Evolutionary conservation across 2,797 vertebrate genomes (phyloP).

Genomic region (Danio albolineatus): DNA sequence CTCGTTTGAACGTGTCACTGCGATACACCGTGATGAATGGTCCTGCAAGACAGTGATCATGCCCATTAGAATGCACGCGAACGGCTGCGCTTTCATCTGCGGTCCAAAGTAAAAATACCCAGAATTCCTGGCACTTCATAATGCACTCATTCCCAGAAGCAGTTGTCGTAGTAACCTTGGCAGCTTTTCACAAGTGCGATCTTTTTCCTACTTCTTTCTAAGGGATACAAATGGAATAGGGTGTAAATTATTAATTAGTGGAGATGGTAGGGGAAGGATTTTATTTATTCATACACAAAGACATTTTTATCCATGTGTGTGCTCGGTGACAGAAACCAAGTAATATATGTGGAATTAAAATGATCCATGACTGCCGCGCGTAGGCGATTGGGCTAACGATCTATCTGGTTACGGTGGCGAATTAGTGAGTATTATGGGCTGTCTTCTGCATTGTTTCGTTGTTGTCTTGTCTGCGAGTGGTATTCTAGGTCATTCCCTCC

Average conservation of each 20-base stretch:
- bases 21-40: conserved; percentile 25
- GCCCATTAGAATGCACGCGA: conserved; percentile 46
- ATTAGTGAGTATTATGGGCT: conserved; percentile 32
- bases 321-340: conserved; percentile 30
- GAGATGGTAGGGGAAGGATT: conserved; percentile 60
- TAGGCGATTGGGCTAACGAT: conserved; percentile 11
- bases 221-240: conserved; percentile 67
- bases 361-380: conserved; percentile 1
- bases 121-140: conserved; percentile 66
- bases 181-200: conserved; percentile 68
- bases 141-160: conserved; percentile 68
- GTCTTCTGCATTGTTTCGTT: conserved; percentile 57
- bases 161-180: conserved; percentile 71
- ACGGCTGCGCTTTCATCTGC: conserved; percentile 63
- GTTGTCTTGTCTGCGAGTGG: conserved; percentile 57
- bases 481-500: conserved; percentile 65
- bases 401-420: conserved; percentile 21
- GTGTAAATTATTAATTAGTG: conserved; percentile 69
- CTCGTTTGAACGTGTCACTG: conserved; percentile 32
- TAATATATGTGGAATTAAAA: conserved; percentile 23
- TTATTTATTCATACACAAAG: conserved; percentile 63
- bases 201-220: conserved; percentile 60
- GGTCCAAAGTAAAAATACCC: conserved; percentile 67
- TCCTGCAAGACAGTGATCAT: conserved; percentile 36
- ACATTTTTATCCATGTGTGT: conserved; percentile 55